Base-by-base conservation (phyloP, 2,888 invertebrate genomes). In the Eurytoma californica region DNA sequence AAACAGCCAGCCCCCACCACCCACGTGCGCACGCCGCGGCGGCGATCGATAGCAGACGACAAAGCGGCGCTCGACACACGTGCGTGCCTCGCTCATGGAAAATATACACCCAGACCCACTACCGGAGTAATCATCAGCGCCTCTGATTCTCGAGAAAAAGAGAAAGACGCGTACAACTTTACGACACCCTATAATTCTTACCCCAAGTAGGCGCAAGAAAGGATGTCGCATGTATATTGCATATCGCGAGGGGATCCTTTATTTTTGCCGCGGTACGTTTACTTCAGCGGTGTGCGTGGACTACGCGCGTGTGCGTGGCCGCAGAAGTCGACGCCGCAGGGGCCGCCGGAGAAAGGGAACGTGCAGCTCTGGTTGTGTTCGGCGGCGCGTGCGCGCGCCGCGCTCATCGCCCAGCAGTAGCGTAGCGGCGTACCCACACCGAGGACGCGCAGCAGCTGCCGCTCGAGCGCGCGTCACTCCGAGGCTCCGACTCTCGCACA, bases 41-140 rank as follows among this genome's bases (percentile, higher is more conserved):
- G 55, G 7, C 75, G 76, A 80, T 77, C 80, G 72, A 80, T 80
- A 80, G 76, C 80, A 72, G 76, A 77, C 72, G 80, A 77, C 80
- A 53, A 63, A 65, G 80, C 80, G 80, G 69, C 76, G 76, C 51
- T 7, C 70, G 68, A 53, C 51, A 49, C 58, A 51, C 30, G 47
- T 20, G 24, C 65, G 30, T 16, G 28, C 20, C 12, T 5, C 18
- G 0, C 13, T 9, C 20, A n/a, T 18, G n/a, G n/a, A n/a, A 28
- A 14, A 53, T 53, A 16, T 53, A 53, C n/a, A 53, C n/a, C 9
- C n/a, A 13, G 3, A 53, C 7, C 30, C 3, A 30, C 30, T 3
- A 3, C 30, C 30, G 30, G 30, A 30, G 30, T 30, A 30, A 30
- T 30, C 30, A 3, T 30, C 30, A 7, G 5, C 3, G 30, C 30